Evolutionary conservation across 2,113 vertebrate genomes (phyloP).

Genomic region (Lampris megalopsis): DNA sequence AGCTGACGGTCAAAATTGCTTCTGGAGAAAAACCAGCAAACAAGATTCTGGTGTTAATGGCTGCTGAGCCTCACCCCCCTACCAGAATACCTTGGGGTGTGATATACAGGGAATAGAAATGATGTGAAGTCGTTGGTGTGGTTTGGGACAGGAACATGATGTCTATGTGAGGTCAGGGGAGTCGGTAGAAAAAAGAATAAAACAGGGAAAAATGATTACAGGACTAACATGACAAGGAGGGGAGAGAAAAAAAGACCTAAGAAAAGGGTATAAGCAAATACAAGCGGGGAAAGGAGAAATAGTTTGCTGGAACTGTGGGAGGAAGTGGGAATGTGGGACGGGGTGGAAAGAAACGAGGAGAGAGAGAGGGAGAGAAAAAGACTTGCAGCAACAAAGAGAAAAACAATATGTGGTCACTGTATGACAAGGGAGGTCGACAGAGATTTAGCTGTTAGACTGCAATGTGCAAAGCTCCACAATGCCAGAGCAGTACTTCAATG

Average conservation of each 20-base stretch:
- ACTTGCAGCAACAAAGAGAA: too few species aligned
- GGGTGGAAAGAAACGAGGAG: not conserved
- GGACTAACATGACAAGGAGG: not conserved
- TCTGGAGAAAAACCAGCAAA: not conserved
- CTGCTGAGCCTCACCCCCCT: constrained; percentile 15
- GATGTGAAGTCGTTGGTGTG: not conserved
- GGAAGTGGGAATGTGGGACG: not conserved
- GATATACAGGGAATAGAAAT: constrained; percentile 21
- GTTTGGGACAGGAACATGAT: not conserved
- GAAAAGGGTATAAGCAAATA: constrained; percentile 3
- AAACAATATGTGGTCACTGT: too few species aligned
- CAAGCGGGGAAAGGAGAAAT: not conserved
- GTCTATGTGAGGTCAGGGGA: not conserved
- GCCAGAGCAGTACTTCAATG: too few species aligned
- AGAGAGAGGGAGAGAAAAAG: not conserved
- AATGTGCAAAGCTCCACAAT: too few species aligned
- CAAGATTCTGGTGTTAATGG: constrained; percentile 2
- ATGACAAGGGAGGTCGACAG: too few species aligned
- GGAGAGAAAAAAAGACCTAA: not conserved
- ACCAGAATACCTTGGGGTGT: constrained; percentile 33
- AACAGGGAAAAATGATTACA: not conserved
- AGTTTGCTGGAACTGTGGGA: not conserved
- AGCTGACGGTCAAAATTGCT: constrained; percentile 6
- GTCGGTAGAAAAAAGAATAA: constrained; percentile 1
- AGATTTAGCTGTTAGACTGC: too few species aligned